These are phyloP conservation scores for Porphyrio hochstetteri DNA, from an alignment of 2,113 vertebrate species.

Conservation along the genomic window DNA sequence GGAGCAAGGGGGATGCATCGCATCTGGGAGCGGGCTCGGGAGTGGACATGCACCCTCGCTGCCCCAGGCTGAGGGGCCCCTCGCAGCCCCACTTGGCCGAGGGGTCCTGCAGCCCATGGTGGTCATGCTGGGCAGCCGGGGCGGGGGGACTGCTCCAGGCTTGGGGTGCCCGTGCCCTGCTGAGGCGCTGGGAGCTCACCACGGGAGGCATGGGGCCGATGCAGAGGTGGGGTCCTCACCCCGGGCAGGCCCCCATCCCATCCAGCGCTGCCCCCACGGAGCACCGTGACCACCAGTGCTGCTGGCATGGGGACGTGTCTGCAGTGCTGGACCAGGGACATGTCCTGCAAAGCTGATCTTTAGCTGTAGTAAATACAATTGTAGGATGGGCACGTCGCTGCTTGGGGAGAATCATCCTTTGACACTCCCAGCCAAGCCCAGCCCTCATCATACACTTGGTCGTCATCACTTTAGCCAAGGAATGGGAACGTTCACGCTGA, in stretches of 20 bases:
- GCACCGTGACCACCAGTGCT: accelerated
- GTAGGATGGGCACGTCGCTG: neutral
- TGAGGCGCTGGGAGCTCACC: neutral
- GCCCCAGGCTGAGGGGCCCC: neutral
- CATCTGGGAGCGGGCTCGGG: neutral
- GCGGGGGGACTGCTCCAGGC: neutral
- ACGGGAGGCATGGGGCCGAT: neutral
- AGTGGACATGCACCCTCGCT: accelerated
- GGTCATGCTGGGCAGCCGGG: accelerated
- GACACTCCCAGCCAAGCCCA: neutral
- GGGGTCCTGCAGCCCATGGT: accelerated
- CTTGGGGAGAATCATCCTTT: neutral
- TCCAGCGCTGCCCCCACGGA: too few relatives aligned
- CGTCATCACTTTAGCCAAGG: accelerated
- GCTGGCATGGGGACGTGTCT: accelerated
- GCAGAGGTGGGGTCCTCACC: neutral
- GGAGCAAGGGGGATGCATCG: accelerated
- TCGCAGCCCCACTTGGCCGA: neutral
- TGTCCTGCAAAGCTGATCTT: accelerated
- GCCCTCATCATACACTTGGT: accelerated
- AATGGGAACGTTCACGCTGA: accelerated
- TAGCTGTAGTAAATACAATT: neutral
- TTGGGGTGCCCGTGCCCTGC: neutral
- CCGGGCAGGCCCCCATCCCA: neutral
- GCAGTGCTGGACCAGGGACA: accelerated